A percentile compares a stretch with the other conserved stretches of the same genome.
These are phyloP conservation scores for Ceuthmochares aereus DNA, from an alignment of 2,113 vertebrate genomes.

Conservation along the genomic window DNA sequence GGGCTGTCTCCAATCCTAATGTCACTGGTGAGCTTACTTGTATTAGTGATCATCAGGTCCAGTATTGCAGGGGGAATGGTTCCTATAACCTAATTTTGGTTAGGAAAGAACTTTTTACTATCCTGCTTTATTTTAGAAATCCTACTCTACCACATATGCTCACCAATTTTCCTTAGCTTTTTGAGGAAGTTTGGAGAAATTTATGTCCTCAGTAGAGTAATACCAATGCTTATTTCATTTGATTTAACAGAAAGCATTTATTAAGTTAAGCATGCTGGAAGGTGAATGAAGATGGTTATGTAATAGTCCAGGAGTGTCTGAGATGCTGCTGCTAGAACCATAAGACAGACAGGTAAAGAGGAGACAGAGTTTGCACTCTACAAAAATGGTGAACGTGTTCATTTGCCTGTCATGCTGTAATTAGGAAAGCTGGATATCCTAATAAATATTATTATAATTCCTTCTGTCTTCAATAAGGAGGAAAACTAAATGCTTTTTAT, in stretches of 20 bases:
- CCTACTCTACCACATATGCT: fast-evolving
- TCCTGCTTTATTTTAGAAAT: not conserved
- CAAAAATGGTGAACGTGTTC: fast-evolving
- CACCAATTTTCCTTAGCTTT: not conserved
- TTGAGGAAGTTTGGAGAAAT: not conserved
- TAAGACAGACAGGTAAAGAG: fast-evolving
- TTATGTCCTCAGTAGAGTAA: not conserved
- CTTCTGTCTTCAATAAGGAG: not conserved
- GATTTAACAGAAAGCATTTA: not conserved
- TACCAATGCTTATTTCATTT: not conserved
- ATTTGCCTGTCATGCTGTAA: fast-evolving
- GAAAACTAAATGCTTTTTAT: not conserved
- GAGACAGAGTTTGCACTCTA: fast-evolving
- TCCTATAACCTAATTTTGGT: fast-evolving
- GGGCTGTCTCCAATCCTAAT: no score
- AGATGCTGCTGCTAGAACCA: not conserved
- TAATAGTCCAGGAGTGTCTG: not conserved
- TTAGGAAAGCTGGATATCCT: not conserved
- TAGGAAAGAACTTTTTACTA: not conserved
- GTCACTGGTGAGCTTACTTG: no score
- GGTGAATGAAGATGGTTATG: not conserved
- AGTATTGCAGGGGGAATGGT: no score
- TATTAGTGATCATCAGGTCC: no score
- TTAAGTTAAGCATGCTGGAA: not conserved
- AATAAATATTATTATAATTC: not conserved